A percentile compares a stretch with the other conserved stretches of the same genome.
These are phyloP conservation scores for Habropoda laboriosa DNA, from an alignment of 1,140 invertebrate species.

Conservation along the genomic window DNA sequence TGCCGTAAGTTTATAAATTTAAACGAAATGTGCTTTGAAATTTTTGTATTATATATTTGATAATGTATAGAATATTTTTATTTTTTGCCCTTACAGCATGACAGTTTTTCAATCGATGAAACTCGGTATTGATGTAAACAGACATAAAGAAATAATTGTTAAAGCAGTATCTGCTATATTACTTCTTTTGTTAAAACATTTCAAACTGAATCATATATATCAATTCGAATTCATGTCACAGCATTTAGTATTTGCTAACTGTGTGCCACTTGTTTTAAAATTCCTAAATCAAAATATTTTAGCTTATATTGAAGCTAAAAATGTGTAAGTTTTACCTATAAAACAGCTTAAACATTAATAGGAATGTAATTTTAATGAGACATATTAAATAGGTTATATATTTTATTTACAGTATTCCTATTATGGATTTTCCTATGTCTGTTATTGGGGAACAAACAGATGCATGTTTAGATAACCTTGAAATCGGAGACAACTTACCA, in stretches of 20 bases:
- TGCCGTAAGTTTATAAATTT: conserved; percentile 86
- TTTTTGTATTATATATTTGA: background rate
- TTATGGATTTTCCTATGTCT: conserved; percentile 97
- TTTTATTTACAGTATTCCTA: conserved; percentile 87
- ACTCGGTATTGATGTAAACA: conserved; percentile 97
- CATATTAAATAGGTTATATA: too few relatives aligned
- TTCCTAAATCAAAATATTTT: conserved; percentile 99
- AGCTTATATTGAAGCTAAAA: conserved; percentile 97
- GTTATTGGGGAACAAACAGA: conserved; percentile 98
- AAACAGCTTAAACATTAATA: background rate
- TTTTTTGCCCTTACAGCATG: conserved; percentile 86
- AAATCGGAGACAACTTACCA: conserved; percentile 92
- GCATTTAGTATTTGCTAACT: conserved; percentile 99
- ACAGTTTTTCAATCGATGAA: conserved; percentile 98
- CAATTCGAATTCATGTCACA: conserved; percentile 99
- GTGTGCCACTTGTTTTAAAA: conserved; percentile 98
- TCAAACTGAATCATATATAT: conserved; percentile 99
- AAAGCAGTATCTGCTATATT: conserved; percentile 98
- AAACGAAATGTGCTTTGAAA: background rate
- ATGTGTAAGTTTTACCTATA: conserved; percentile 85
- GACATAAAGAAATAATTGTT: conserved; percentile 99
- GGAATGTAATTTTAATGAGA: background rate
- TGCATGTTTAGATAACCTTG: conserved; percentile 95
- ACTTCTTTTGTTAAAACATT: conserved; percentile 96
- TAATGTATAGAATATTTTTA: background rate